These are phyloP conservation scores for Odontamblyopus lacepedii DNA, from an alignment of 2,797 vertebrate genomes.

Conservation along the genomic window DNA sequence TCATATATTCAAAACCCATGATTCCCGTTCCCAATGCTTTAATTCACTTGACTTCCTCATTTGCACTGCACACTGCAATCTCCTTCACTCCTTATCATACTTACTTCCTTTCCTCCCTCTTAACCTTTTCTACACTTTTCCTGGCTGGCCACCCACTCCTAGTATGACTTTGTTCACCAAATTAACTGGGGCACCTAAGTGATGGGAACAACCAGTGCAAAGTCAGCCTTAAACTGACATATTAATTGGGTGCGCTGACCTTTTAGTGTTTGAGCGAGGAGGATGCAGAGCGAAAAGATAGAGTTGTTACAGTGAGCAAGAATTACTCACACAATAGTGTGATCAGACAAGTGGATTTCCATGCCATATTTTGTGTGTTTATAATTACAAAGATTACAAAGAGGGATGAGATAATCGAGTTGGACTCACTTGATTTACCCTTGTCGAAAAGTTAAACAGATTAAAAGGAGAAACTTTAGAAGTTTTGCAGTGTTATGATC, in stretches of 20 bases:
- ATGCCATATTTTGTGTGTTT: slow-evolving; percentile 30
- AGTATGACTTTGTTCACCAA: slow-evolving; percentile 61
- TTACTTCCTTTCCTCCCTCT: slow-evolving; percentile 49
- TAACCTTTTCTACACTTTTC: slow-evolving; percentile 37
- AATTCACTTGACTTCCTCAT: slow-evolving; percentile 57
- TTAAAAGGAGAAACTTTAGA: slow-evolving; percentile 25
- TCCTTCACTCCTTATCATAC: slow-evolving; percentile 55
- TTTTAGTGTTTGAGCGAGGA: slow-evolving; percentile 33
- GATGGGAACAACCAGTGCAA: slow-evolving; percentile 57
- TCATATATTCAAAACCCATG: slow-evolving; percentile 6
- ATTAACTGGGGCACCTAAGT: slow-evolving; percentile 57
- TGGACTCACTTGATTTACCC: slow-evolving; percentile 30
- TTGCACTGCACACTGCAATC: slow-evolving; percentile 59
- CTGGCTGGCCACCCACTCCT: slow-evolving; percentile 46
- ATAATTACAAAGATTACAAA: slow-evolving; percentile 45
- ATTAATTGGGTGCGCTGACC: slow-evolving; percentile 64
- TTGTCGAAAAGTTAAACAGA: slow-evolving; percentile 30
- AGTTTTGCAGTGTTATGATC: neutral
- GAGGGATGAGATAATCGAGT: slow-evolving; percentile 14
- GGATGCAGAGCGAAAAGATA: slow-evolving; percentile 12
- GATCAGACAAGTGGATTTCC: slow-evolving; percentile 25
- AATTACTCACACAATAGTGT: slow-evolving; percentile 33
- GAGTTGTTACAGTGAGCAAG: slow-evolving; percentile 32
- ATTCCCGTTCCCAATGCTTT: slow-evolving; percentile 57
- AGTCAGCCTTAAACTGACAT: slow-evolving; percentile 53